A percentile compares a stretch with the other conserved stretches of the same genome.
These are phyloP conservation scores for Rhopalosiphum nymphaeae DNA, from an alignment of 2,888 invertebrate genomes.

Conservation along the genomic window DNA sequence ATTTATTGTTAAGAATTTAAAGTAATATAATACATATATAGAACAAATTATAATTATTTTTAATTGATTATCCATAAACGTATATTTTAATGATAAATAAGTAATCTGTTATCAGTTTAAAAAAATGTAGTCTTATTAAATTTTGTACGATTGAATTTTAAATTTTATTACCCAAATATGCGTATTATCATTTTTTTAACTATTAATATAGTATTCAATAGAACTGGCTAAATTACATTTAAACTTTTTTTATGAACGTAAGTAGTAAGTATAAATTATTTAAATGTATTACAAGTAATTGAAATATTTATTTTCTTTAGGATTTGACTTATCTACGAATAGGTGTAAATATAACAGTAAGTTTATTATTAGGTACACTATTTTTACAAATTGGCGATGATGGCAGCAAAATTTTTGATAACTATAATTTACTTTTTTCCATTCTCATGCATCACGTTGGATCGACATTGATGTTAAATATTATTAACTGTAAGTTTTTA, in stretches of 20 bases:
- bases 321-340: slow-evolving; percentile 84
- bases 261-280: not conserved
- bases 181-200: not conserved
- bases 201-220: not conserved
- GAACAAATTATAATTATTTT: not conserved
- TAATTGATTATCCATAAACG: not conserved
- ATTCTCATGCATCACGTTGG: slow-evolving; percentile 94
- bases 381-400: slow-evolving; percentile 83
- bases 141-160: not conserved
- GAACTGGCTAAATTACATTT: not conserved
- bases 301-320: slow-evolving; percentile 70
- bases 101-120: not conserved
- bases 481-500: slow-evolving; percentile 81
- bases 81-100: not conserved
- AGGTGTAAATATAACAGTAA: slow-evolving; percentile 81
- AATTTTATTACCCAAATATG: not conserved
- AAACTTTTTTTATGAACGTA: not conserved
- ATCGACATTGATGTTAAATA: slow-evolving; percentile 91
- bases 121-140: not conserved
- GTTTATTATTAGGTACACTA: slow-evolving; percentile 82
- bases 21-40: not conserved
- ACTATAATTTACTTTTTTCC: slow-evolving; percentile 90
- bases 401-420: slow-evolving; percentile 83
- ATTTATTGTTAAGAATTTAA: not conserved
- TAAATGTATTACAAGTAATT: not conserved